These are phyloP conservation scores for Platalea minor DNA, from an alignment of 2,797 vertebrate genomes.

Conservation along the genomic window DNA sequence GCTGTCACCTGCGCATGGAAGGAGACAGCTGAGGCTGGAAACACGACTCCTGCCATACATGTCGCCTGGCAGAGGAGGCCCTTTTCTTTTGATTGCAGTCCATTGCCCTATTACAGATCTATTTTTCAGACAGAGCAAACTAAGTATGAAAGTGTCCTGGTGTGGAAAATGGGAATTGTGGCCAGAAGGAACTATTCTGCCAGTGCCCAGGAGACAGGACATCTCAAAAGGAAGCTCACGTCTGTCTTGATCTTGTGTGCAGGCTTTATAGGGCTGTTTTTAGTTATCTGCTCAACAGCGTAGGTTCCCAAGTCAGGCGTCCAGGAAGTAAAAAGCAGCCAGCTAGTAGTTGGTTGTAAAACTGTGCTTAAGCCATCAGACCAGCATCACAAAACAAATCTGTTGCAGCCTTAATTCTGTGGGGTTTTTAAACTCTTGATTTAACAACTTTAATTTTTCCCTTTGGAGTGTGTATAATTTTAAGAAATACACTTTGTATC, in stretches of 20 bases:
- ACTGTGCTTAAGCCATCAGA: not conserved
- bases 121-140: not conserved
- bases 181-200: not conserved
- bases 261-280: not conserved
- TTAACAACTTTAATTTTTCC: not conserved
- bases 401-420: not conserved
- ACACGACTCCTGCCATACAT: fast-evolving
- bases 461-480: not conserved
- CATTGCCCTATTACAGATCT: not conserved
- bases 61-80: fast-evolving
- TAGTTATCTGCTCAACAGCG: not conserved
- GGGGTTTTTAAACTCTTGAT: not conserved
- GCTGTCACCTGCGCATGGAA: not conserved
- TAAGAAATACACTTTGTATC: not conserved
- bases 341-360: not conserved
- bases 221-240: not conserved
- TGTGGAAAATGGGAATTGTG: not conserved
- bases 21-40: not conserved
- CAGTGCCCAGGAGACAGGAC: not conserved
- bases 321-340: not conserved
- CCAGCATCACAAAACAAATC: not conserved
- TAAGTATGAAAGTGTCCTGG: not conserved
- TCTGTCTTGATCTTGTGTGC: not conserved
- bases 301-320: not conserved
- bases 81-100: not conserved